Percentiles rank a stretch among this genome's conserved stretches.
Conservation (phyloP, 2,797 vertebrate species). For the Steatocranus sp. region DNA sequence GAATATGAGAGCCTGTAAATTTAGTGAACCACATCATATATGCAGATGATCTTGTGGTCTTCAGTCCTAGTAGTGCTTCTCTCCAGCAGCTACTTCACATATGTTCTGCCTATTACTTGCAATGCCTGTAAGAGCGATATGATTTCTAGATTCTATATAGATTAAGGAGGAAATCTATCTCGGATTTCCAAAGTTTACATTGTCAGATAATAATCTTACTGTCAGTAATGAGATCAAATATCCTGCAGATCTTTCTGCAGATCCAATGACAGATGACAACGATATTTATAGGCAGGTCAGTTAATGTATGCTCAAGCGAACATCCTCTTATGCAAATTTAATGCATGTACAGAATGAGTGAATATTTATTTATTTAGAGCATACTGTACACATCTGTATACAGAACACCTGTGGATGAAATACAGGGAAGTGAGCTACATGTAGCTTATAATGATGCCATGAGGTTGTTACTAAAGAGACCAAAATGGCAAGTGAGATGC, state of each 20-base stretch:
- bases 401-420: not conserved
- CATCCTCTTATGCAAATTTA: not conserved
- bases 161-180: not conserved
- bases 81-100: not conserved
- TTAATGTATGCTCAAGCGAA: not conserved
- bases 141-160: not conserved
- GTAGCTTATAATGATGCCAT: not conserved
- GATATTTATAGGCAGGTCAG: not conserved
- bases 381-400: not conserved
- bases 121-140: not conserved
- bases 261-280: not conserved
- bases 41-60: not conserved
- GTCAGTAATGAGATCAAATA: not conserved
- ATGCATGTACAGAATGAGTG: not conserved
- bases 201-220: not conserved
- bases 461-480: not conserved
- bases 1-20: not conserved
- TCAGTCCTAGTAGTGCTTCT: not conserved
- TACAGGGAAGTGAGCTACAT: not conserved
- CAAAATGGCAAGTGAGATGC: not conserved
- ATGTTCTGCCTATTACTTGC: not conserved
- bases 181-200: not conserved
- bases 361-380: not conserved
- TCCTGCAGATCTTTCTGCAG: not conserved
- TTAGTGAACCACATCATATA: not conserved